A percentile compares a stretch with the other conserved stretches of the same genome.
phyloP scores from a whole-genome alignment of 1,140 invertebrate species.

The Acromyrmex heyeri region DNA sequence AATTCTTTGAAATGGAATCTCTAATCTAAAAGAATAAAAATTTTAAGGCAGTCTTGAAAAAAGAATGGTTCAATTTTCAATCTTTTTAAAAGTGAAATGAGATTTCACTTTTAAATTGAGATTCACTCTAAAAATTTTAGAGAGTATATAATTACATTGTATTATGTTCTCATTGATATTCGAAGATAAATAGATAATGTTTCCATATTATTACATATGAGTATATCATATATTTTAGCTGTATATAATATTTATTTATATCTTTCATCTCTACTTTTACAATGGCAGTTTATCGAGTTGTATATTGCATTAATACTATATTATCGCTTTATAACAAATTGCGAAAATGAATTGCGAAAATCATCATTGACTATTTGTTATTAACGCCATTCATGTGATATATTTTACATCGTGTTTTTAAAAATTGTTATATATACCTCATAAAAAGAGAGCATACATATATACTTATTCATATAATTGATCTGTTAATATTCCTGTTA shows the following conservation, averaged over 20 bases:
- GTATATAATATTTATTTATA: slow-evolving; percentile 55
- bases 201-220: slow-evolving; percentile 13
- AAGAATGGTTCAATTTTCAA: no score
- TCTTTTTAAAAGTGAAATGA: no score
- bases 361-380: slow-evolving; percentile 46
- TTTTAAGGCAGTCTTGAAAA: no score
- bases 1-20: no score
- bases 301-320: slow-evolving; percentile 39
- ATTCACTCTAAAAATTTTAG: no score
- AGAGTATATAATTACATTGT: slow-evolving; percentile 22
- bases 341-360: slow-evolving; percentile 9
- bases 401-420: slow-evolving; percentile 37
- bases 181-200: neutral
- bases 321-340: slow-evolving; percentile 40
- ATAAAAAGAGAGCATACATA: slow-evolving; percentile 49
- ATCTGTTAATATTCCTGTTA: slow-evolving; percentile 65
- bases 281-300: slow-evolving; percentile 26
- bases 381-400: slow-evolving; percentile 50
- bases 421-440: slow-evolving; percentile 60
- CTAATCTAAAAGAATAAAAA: no score
- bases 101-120: no score
- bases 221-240: slow-evolving; percentile 43
- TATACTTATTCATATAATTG: slow-evolving; percentile 45
- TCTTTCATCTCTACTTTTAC: slow-evolving; percentile 22
- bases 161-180: slow-evolving; percentile 43